Conservation (phyloP, 2,888 invertebrate species). For the Rotaria magnacalcarata region DNA sequence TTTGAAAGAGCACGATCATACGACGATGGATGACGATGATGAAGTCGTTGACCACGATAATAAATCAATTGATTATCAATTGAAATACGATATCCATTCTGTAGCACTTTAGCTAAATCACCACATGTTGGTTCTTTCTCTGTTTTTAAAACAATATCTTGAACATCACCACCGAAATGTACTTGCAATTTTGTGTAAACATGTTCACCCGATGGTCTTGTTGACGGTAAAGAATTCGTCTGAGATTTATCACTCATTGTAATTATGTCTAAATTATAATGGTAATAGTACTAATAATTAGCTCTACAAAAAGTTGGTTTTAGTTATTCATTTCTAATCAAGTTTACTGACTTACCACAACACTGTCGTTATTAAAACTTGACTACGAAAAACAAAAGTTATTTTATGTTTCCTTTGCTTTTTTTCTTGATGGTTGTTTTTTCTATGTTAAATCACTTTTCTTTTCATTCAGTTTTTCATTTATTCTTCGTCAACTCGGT, state of each 20-base stretch:
- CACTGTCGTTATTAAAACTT: neutral
- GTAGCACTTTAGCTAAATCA: conserved; percentile 5
- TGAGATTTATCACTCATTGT: neutral
- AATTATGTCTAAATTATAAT: neutral
- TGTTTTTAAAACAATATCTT: conserved; percentile 1
- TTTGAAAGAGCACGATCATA: neutral
- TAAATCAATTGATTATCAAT: conserved; percentile 6
- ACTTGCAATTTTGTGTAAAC: conserved; percentile 19
- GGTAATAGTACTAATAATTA: no score
- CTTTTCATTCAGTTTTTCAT: conserved; percentile 8
- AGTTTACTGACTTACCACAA: neutral
- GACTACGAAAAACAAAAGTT: neutral
- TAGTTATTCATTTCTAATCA: neutral
- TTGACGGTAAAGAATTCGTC: neutral
- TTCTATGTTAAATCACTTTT: neutral
- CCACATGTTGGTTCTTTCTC: neutral
- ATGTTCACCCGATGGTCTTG: neutral
- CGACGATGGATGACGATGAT: neutral
- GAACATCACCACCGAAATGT: neutral
- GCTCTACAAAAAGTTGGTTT: no score
- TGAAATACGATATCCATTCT: neutral
- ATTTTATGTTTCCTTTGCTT: neutral
- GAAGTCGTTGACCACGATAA: conserved; percentile 28
- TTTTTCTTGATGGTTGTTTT: neutral
- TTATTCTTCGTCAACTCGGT: neutral